Conservation (phyloP, 2,888 invertebrate species). For the Plagodis pulveraria region DNA sequence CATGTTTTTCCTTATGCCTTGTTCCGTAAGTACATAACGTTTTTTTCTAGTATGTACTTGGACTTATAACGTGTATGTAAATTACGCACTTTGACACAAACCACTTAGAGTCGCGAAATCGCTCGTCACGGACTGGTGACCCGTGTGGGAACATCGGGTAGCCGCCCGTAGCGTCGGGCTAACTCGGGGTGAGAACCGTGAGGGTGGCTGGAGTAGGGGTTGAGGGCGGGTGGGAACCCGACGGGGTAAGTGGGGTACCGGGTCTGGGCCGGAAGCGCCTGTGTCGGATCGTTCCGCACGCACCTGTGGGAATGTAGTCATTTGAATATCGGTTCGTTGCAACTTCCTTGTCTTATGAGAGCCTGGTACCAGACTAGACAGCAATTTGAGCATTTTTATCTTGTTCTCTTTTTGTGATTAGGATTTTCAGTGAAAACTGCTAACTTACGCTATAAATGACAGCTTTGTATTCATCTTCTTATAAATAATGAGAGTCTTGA, state of each 20-base stretch:
- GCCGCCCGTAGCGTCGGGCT: conserved; percentile 42
- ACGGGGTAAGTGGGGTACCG: conserved; percentile 69
- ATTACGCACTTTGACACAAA: conserved; percentile 48
- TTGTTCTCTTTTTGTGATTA: no score
- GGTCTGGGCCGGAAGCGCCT: conserved; percentile 70
- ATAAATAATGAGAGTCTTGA: conserved; percentile 11
- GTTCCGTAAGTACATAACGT: no score
- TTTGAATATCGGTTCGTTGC: conserved; percentile 59
- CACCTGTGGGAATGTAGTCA: conserved; percentile 80
- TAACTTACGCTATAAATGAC: not conserved
- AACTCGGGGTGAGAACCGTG: conserved; percentile 40
- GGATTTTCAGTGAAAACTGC: no score
- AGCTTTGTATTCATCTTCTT: conserved; percentile 35
- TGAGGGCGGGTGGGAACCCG: conserved; percentile 41
- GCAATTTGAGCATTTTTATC: no score
- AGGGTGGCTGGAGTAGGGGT: conserved; percentile 40
- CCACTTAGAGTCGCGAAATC: conserved; percentile 68
- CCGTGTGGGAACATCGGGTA: conserved; percentile 73
- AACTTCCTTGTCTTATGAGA: conserved; percentile 40
- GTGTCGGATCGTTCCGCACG: conserved; percentile 70
- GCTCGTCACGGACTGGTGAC: conserved; percentile 67
- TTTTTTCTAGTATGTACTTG: not conserved
- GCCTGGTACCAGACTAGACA: conserved; percentile 35
- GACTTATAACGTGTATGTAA: conserved; percentile 36
- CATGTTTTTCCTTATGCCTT: no score